A percentile compares a stretch with the other conserved stretches of the same genome.
These are phyloP conservation scores for Gandaritis pyraliata DNA, from an alignment of 2,888 invertebrate species.

Conservation along the genomic window DNA sequence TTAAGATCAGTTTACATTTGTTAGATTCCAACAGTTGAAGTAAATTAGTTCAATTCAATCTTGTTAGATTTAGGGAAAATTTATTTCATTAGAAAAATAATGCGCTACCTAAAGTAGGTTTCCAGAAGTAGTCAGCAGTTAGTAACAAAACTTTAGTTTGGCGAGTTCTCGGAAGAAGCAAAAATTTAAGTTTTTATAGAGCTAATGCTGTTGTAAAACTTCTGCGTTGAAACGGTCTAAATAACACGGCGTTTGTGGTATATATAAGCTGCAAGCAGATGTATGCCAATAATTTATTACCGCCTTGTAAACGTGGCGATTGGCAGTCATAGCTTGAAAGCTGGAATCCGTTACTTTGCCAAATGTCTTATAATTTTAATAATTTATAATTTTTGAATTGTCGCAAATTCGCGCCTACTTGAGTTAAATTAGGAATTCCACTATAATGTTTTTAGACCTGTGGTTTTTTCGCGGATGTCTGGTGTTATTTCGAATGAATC, in stretches of 20 bases:
- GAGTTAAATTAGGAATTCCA: too few relatives aligned
- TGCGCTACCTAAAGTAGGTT: too few relatives aligned
- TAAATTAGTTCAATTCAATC: too few relatives aligned
- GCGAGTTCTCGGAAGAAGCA: slow-evolving; percentile 19
- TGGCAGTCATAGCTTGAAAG: slow-evolving; percentile 44
- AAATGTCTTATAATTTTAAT: slow-evolving; percentile 5
- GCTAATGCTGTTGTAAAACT: slow-evolving; percentile 57
- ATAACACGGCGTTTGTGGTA: slow-evolving; percentile 30
- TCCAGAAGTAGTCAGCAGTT: not conserved
- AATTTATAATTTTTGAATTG: too few relatives aligned
- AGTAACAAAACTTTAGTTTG: slow-evolving; percentile 4
- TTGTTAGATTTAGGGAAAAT: too few relatives aligned
- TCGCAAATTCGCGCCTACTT: too few relatives aligned
- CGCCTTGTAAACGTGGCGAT: slow-evolving; percentile 50
- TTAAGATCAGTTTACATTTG: too few relatives aligned
- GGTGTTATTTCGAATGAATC: slow-evolving; percentile 11
- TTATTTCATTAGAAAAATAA: too few relatives aligned
- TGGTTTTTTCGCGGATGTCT: not conserved
- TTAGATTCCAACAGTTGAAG: too few relatives aligned
- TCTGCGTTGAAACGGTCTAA: slow-evolving; percentile 41
- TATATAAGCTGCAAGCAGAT: slow-evolving; percentile 67
- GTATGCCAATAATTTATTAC: slow-evolving; percentile 63
- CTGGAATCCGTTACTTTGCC: slow-evolving; percentile 8
- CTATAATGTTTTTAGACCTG: not conserved
- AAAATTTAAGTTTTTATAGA: slow-evolving; percentile 49